phyloP scores from a whole-genome alignment of 2,888 invertebrate species.

The Antitype chi region DNA sequence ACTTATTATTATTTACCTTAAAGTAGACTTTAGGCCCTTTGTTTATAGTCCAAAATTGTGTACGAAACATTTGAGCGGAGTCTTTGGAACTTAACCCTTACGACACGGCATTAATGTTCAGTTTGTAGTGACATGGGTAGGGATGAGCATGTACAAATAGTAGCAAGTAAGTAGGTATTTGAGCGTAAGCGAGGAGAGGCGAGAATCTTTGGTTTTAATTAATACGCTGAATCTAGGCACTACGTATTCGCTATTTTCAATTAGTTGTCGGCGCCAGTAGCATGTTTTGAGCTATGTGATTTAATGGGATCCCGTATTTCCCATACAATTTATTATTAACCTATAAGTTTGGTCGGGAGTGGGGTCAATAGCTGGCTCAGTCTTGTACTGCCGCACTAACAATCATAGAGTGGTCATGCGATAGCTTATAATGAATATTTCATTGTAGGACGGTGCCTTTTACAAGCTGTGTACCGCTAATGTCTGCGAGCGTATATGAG shows the following conservation, averaged over 20 bases:
- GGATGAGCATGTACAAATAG: constrained; percentile 76
- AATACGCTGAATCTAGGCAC: constrained; percentile 86
- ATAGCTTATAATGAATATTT: constrained; percentile 65
- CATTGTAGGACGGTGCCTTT: constrained; percentile 58
- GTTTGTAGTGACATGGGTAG: constrained; percentile 79
- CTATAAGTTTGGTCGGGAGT: constrained; percentile 69
- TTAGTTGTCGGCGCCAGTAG: constrained; percentile 85
- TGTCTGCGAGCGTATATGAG: constrained; percentile 49
- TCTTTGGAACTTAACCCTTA: constrained; percentile 84
- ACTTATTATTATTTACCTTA: constrained; percentile 79
- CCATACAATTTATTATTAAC: constrained; percentile 80
- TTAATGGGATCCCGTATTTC: constrained; percentile 83
- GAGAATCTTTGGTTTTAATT: constrained; percentile 89
- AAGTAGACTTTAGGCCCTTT: constrained; percentile 81
- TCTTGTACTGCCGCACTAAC: constrained; percentile 65
- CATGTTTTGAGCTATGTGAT: constrained; percentile 86
- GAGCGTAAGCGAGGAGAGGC: constrained; percentile 84
- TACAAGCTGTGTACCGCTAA: constrained; percentile 56
- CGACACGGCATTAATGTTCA: constrained; percentile 80
- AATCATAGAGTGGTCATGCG: constrained; percentile 62
- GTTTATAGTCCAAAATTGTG: constrained; percentile 81
- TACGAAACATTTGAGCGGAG: constrained; percentile 64
- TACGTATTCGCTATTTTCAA: constrained; percentile 86
- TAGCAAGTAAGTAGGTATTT: constrained; percentile 81
- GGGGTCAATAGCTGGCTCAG: constrained; percentile 74